Evolutionary conservation across 2,888 invertebrate species (phyloP).

Genomic region (Cataglyphis albicans): DNA sequence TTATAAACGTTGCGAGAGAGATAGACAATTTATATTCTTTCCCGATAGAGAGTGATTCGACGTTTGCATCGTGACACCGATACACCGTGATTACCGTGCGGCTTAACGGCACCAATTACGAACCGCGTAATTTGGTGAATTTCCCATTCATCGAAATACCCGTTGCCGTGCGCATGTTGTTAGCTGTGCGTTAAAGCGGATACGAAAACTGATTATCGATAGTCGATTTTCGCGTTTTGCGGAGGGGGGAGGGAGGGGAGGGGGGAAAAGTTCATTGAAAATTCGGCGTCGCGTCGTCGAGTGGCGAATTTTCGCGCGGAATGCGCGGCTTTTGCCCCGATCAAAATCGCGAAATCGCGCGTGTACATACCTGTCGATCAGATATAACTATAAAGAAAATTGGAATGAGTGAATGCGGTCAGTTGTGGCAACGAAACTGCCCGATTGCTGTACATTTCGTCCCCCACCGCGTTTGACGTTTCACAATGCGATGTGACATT

Average conservation of each 20-base stretch:
- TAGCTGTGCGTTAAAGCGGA: conserved; percentile 60
- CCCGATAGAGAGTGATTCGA: background rate
- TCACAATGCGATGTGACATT: conserved; percentile 11
- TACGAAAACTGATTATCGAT: conserved; percentile 67
- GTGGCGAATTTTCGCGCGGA: conserved; percentile 42
- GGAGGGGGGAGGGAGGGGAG: no score
- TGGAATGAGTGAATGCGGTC: conserved; percentile 47
- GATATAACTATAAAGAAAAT: conserved; percentile 47
- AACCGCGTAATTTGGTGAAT: conserved; percentile 66
- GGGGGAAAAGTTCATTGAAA: conserved; percentile 8
- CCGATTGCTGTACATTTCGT: conserved; percentile 6
- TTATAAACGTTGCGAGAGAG: conserved; percentile 28
- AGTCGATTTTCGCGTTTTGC: conserved; percentile 41
- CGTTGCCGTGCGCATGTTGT: conserved; percentile 38
- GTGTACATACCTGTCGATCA: conserved; percentile 18
- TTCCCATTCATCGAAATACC: conserved; percentile 63
- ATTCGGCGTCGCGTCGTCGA: conserved; percentile 21
- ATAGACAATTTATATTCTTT: conserved; percentile 59
- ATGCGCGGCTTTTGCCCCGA: conserved; percentile 12
- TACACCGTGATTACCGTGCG: conserved; percentile 64
- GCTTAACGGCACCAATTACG: conserved; percentile 69
- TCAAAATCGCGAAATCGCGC: conserved; percentile 41
- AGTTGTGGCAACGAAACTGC: conserved; percentile 38
- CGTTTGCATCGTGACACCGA: conserved; percentile 41
- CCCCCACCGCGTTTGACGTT: conserved; percentile 20